Base-by-base conservation (phyloP, 2,888 invertebrate genomes). In the Dynastes grantii region DNA sequence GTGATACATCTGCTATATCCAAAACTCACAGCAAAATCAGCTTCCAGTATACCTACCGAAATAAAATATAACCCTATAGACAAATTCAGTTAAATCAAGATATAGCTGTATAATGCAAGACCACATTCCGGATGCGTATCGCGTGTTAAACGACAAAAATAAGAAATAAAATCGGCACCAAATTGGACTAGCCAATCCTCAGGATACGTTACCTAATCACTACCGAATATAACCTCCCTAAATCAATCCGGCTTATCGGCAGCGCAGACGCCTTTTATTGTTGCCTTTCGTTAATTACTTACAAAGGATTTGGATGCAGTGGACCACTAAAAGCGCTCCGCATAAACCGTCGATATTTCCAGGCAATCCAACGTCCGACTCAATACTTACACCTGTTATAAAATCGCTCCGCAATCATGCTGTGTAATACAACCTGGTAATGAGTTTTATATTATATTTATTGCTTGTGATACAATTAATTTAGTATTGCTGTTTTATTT, bases 261-360 rank as follows among this genome's bases (percentile, higher is more conserved):
- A 82, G 82, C 79, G 84, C 82, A 85, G 86, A 87, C 86, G 85
- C 85, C 86, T 86, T 87, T 87, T 87, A 87, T 87, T 87, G 87
- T 87, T 87, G 85, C 87, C 87, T 87, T 87, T 84, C 86, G 85
- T 87, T 87, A 87, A 87, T 87, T 87, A 87, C 87, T 85, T 84
- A 85, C 86, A 85, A 84, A 84, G 85, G 84, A 84, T 85, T 84
- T 83, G 80, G 79, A 79, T 76, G 82, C 22, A 58, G 83, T 81
- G 76, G 83, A 76, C 83, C 85, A 82, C 71, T 70, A 63, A 27
- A 37, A 53, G 13, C 27, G 71, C 53, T 61, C 27, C 45, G 49
- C 37, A 45, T 61, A 61, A 61, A 75, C 22, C 32, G 22, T 58
- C 16, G 55, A 58, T 22, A 22, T 22, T 32, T 37, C 11, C 32